Conservation (phyloP, 2,797 vertebrate genomes). For the Masticophis lateralis region DNA sequence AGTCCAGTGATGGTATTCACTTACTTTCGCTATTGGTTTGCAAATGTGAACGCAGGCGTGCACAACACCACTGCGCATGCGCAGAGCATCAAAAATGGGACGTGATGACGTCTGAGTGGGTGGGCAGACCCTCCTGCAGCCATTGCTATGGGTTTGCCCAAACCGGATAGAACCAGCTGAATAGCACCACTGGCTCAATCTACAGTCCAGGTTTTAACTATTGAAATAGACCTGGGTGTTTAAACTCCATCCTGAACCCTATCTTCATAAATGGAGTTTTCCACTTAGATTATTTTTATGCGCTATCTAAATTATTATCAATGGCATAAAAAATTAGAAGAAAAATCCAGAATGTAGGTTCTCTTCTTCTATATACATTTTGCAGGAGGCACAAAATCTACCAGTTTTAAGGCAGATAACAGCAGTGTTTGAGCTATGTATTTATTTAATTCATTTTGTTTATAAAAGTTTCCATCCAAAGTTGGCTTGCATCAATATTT, state of each 20-base stretch:
- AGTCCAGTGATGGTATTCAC: neutral
- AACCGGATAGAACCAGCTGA: too few relatives aligned
- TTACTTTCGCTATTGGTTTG: too few relatives aligned
- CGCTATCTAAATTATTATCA: neutral
- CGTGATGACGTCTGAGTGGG: too few relatives aligned
- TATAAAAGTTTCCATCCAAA: neutral
- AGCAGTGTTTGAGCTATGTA: neutral
- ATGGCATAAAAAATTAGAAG: neutral
- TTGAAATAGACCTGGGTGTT: neutral
- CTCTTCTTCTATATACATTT: neutral
- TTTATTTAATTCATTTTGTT: neutral
- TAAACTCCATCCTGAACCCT: neutral
- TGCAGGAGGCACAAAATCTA: neutral
- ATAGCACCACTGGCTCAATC: too few relatives aligned
- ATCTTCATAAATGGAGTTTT: neutral
- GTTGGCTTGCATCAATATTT: neutral
- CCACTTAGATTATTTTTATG: neutral
- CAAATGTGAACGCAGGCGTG: too few relatives aligned
- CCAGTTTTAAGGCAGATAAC: neutral
- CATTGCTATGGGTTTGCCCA: too few relatives aligned
- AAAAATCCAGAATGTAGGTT: neutral
- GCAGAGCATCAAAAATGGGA: too few relatives aligned
- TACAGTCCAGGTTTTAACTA: neutral
- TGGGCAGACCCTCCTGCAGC: too few relatives aligned
- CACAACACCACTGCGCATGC: too few relatives aligned